phyloP scores from a whole-genome alignment of 2,888 invertebrate species.

The Caenorhabditis zanzibari region DNA sequence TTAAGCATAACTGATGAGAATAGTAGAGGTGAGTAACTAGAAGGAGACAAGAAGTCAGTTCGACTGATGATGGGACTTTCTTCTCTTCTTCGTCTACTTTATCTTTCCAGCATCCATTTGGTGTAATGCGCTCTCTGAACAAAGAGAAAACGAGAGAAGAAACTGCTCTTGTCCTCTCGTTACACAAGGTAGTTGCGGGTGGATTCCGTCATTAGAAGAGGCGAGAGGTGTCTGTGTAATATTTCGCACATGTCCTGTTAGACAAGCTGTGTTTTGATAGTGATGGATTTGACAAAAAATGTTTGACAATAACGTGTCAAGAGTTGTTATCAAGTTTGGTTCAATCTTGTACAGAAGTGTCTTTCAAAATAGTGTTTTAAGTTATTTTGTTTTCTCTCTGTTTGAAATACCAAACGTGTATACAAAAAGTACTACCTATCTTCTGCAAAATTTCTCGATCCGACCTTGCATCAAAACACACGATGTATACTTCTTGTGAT shows the following conservation, averaged over 20 bases:
- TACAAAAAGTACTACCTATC: background rate
- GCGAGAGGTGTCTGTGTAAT: constrained; percentile 22
- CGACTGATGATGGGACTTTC: constrained; percentile 39
- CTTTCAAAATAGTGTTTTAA: background rate
- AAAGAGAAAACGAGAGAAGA: constrained; percentile 23
- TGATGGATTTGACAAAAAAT: constrained; percentile 21
- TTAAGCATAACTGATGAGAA: constrained; percentile 36
- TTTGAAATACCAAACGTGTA: background rate
- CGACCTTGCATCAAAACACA: constrained; percentile 1
- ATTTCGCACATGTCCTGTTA: constrained; percentile 40
- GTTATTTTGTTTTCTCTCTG: background rate
- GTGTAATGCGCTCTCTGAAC: constrained; percentile 48
- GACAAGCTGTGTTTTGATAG: constrained; percentile 51
- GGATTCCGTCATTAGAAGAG: constrained; percentile 31
- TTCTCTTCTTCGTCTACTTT: constrained; percentile 32
- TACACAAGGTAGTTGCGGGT: constrained; percentile 61
- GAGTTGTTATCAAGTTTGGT: background rate
- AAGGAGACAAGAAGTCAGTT: constrained; percentile 31
- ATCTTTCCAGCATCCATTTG: background rate
- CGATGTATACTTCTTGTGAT: background rate
- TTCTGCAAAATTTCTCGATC: background rate
- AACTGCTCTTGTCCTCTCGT: constrained; percentile 39
- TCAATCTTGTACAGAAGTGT: background rate
- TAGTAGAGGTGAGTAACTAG: constrained; percentile 13
- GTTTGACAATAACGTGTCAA: constrained; percentile 9